phyloP scores from a whole-genome alignment of 2,113 vertebrate species.

The Prunella himalayana region DNA sequence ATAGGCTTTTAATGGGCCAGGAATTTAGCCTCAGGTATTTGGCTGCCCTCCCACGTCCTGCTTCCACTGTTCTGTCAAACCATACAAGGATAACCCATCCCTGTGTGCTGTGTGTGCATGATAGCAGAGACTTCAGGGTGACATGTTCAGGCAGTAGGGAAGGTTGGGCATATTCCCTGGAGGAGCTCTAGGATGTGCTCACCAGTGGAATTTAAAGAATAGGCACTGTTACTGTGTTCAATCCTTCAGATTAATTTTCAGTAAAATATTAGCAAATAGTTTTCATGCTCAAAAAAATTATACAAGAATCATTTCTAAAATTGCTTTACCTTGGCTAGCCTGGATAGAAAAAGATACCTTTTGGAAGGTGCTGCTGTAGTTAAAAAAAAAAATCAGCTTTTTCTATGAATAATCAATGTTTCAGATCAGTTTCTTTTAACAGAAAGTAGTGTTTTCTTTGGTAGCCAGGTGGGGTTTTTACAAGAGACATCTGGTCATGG shows the following conservation, averaged over 20 bases:
- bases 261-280: background rate
- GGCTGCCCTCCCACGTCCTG: constrained; percentile 32
- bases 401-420: background rate
- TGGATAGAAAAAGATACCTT: background rate
- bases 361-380: background rate
- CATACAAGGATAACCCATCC: background rate
- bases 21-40: constrained; percentile 46
- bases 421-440: background rate
- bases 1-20: constrained; percentile 21
- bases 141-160: constrained; percentile 17
- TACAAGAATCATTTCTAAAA: background rate
- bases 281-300: background rate
- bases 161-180: background rate
- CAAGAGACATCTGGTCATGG: background rate
- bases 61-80: background rate
- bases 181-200: background rate
- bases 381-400: background rate
- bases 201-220: constrained; percentile 22
- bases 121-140: background rate
- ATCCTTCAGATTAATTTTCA: background rate
- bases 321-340: background rate
- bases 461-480: background rate
- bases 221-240: background rate
- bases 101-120: background rate
- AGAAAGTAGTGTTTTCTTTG: background rate